Evolutionary conservation across 30 jellyfish, hydroid and myxozoan species (phyloP).

Genomic region (Aurelia coerulea): DNA sequence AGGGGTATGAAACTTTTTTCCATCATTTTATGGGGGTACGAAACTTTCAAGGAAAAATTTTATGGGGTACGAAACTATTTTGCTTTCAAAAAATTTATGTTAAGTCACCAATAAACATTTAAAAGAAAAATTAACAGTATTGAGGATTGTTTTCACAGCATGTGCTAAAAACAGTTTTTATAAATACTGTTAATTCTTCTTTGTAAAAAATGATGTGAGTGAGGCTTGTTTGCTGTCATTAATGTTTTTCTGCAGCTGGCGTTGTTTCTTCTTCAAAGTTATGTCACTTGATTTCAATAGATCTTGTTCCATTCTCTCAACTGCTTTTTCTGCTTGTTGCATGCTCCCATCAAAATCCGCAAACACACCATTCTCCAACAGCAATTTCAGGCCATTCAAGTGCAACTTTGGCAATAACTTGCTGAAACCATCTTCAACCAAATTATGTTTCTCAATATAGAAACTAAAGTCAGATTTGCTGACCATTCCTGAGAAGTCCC

Average conservation of each 20-base stretch:
- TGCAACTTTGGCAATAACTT: constrained; percentile 28
- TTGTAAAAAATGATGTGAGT: constrained; percentile 1
- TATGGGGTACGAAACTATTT: constrained; percentile 28
- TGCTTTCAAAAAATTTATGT: not conserved
- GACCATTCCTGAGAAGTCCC: constrained; percentile 14
- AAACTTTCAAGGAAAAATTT: not conserved
- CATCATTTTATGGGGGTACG: too few species aligned
- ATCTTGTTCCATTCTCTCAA: too few species aligned
- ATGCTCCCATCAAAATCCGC: constrained; percentile 36
- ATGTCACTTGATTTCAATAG: too few species aligned
- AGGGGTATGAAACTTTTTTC: too few species aligned
- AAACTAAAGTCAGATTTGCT: constrained; percentile 37
- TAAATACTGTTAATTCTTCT: not conserved
- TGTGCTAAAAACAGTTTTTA: not conserved
- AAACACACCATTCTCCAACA: too few species aligned
- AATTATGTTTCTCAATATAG: constrained; percentile 34
- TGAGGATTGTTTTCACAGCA: not conserved
- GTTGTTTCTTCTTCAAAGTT: not conserved
- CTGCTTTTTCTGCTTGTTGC: constrained; percentile 1
- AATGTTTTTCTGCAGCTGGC: constrained; percentile 17
- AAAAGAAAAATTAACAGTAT: constrained; percentile 10
- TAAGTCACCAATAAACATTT: not conserved
- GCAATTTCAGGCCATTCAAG: not conserved
- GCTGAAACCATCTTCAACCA: constrained; percentile 22
- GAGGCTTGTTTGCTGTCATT: constrained; percentile 11